Conservation (phyloP, 2,797 vertebrate species). For the Ara ararauna region DNA sequence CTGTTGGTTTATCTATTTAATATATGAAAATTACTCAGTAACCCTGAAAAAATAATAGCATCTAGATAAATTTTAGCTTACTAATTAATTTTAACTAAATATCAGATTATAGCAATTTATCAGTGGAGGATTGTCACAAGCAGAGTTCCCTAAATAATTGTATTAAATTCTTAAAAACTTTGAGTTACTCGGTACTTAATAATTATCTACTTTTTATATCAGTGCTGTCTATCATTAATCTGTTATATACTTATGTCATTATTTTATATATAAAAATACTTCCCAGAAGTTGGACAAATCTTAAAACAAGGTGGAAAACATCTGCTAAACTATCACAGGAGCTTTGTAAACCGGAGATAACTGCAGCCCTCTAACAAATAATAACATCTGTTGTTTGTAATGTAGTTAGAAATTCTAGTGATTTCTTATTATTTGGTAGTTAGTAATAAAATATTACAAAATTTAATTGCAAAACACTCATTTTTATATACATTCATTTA, state of each 20-base stretch:
- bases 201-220: background rate
- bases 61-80: background rate
- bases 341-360: slow-evolving; percentile 16
- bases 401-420: slow-evolving; percentile 21
- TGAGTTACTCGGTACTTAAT: background rate
- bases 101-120: background rate
- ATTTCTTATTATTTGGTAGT: slow-evolving; percentile 20
- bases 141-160: background rate
- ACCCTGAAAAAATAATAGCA: background rate
- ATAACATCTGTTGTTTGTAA: slow-evolving; percentile 44
- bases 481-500: too few relatives aligned
- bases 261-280: background rate
- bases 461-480: slow-evolving; percentile 1
- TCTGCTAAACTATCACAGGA: background rate
- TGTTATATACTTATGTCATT: background rate
- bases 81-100: background rate
- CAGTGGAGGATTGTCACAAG: background rate
- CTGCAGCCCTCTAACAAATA: background rate
- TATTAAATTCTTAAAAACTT: slow-evolving; percentile 10
- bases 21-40: background rate
- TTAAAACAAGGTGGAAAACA: background rate
- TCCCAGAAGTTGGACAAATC: background rate
- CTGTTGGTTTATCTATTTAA: background rate
- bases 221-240: background rate
- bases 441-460: slow-evolving; percentile 21